These are phyloP conservation scores for Drosophila oshimai DNA, from an alignment of 1,140 invertebrate genomes.

Conservation along the genomic window DNA sequence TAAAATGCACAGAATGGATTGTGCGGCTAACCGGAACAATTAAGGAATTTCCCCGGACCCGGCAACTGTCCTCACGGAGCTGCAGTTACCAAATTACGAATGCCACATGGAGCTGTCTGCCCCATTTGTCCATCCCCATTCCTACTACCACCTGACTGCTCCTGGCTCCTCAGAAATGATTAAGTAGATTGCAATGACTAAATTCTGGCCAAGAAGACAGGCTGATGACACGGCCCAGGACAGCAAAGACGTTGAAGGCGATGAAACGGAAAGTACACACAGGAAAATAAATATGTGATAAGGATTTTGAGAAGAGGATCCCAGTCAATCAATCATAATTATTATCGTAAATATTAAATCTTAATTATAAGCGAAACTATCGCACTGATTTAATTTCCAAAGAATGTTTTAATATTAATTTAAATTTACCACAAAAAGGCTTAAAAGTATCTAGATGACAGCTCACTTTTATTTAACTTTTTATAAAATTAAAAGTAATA, in stretches of 20 bases:
- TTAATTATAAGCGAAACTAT: no score
- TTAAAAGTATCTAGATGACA: no score
- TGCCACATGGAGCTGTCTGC: conserved; percentile 44
- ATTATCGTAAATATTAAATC: no score
- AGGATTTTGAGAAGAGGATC: no score
- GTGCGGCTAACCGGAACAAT: conserved; percentile 81
- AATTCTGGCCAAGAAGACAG: conserved; percentile 65
- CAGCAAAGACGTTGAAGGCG: conserved; percentile 16
- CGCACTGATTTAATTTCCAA: no score
- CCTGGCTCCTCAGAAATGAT: conserved; percentile 59
- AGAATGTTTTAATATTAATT: no score
- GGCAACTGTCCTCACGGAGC: conserved; percentile 6
- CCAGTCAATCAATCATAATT: no score
- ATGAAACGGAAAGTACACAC: conserved; percentile 9
- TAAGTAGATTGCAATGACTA: conserved; percentile 80
- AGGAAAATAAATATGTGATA: neutral
- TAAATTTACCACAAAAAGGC: no score
- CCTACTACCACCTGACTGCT: neutral
- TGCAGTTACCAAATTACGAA: conserved; percentile 67
- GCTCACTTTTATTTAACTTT: no score
- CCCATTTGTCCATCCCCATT: neutral
- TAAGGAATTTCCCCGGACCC: conserved; percentile 67
- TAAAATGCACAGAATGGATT: conserved; percentile 82
- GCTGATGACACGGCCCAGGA: conserved; percentile 49
- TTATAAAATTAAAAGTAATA: no score